Evolutionary conservation across 2,888 invertebrate species (phyloP).

Genomic region (Trichacis sp.): DNA sequence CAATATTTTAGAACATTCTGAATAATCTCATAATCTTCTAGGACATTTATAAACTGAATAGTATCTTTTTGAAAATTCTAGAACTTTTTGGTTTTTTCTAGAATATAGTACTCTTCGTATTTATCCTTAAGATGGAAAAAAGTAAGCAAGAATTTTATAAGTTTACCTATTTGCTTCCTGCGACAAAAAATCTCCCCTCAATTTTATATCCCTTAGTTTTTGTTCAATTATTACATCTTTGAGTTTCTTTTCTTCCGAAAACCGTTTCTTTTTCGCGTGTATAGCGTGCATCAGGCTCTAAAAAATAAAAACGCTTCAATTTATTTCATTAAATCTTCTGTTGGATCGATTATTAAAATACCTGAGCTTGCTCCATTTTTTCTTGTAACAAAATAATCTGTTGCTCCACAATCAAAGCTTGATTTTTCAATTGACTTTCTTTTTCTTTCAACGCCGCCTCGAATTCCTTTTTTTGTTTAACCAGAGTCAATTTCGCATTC

Average conservation of each 20-base stretch:
- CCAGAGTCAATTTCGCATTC: conserved; percentile 52
- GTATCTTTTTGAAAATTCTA: too few species aligned
- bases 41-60: too few species aligned
- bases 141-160: too few species aligned
- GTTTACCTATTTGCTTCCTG: conserved; percentile 59
- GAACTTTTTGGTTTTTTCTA: too few species aligned
- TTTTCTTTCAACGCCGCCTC: conserved; percentile 53
- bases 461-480: conserved; percentile 56
- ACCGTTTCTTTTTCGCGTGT: conserved; percentile 52
- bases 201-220: conserved; percentile 52
- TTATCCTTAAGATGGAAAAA: too few species aligned
- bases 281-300: conserved; percentile 55
- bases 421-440: conserved; percentile 55
- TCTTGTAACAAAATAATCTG: conserved; percentile 53
- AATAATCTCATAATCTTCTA: conserved; percentile 3
- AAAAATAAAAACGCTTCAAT: conserved; percentile 19
- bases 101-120: too few species aligned
- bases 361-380: conserved; percentile 59
- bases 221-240: conserved; percentile 51
- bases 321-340: not conserved
- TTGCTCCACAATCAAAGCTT: conserved; percentile 53
- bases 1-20: too few species aligned
- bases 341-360: conserved; percentile 30
- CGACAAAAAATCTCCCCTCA: conserved; percentile 58
- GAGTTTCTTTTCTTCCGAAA: conserved; percentile 51